Base-by-base conservation (phyloP, 1,140 invertebrate species). In the Macrosteles quadrilineatus region DNA sequence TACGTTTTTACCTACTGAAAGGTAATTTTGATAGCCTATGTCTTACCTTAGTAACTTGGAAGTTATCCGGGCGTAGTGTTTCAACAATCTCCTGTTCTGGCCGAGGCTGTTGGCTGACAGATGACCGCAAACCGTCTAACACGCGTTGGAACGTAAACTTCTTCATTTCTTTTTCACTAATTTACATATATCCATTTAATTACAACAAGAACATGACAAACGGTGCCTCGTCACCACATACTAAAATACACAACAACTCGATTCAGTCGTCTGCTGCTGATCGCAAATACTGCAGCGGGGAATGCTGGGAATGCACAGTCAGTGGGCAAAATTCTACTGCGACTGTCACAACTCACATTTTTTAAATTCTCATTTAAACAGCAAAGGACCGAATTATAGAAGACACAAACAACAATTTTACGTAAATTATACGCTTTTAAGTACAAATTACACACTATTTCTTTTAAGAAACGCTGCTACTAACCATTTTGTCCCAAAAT, bases 81-180 rank as follows among this genome's bases (percentile, higher is more conserved):
- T 96, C 95, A 77, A 93, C 88, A 76, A 96, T 91, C 81, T 92
- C 90, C 78, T 95, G 92, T 75, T 87, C 87, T 69, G 82, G 83
- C 78, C 87, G 88, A 77, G 86, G 84, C 84, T 88, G 90, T 80
- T 92, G 91, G 64, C 79, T 77, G 83, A 93, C 92, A 76, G 91
- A 92, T 76, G 92, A 94, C 81, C 94, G 91, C 84, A 97, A 92
- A 80, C 93, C 93, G 85, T 96, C 95, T 79, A 97, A 87, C 77
- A 96, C 93, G 79, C 91, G 91, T 87, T 94, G 95, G 80, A 96
- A 93, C 77, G 92, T 95, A 83, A 95, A 95, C 87, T 95, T 95
- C 88, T 95, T 95, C 93, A 95, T 92, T 73, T 74, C 72, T 72
- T 50, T 72, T 71, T 73, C 70, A 74, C 73, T 64, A 65, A 72